These are phyloP conservation scores for Sitophilus oryzae DNA, from an alignment of 1,140 invertebrate species.

Conservation along the genomic window DNA sequence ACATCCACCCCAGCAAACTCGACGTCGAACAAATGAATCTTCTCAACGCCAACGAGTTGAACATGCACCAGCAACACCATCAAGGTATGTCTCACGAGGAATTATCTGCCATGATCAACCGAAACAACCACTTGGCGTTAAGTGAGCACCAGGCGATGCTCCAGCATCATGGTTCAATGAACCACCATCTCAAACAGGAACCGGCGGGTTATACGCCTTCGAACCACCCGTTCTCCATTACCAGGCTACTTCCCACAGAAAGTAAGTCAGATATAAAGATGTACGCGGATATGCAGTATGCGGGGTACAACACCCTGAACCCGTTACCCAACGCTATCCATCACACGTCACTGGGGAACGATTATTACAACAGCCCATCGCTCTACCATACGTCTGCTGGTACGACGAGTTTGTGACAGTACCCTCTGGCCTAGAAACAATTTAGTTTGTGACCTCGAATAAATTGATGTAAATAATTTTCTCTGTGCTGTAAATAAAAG, in stretches of 20 bases:
- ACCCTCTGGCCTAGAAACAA: conserved; percentile 60
- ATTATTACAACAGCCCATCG: conserved; percentile 71
- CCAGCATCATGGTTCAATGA: conserved; percentile 54
- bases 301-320: conserved; percentile 55
- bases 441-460: conserved; percentile 30
- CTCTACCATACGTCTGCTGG: conserved; percentile 66
- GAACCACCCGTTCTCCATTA: conserved; percentile 90
- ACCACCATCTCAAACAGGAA: conserved; percentile 68
- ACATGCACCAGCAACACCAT: conserved; percentile 45
- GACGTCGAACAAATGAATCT: conserved; percentile 57
- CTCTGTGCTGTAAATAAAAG: conserved; percentile 1
- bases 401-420: conserved; percentile 67
- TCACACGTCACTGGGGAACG: conserved; percentile 56
- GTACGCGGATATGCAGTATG: conserved; percentile 69
- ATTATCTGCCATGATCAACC: conserved; percentile 58
- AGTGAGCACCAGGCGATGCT: conserved; percentile 55
- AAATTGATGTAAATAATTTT: conserved; percentile 11
- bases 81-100: conserved; percentile 55
- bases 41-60: conserved; percentile 47
- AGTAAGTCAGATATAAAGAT: conserved; percentile 77
- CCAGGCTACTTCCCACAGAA: conserved; percentile 78
- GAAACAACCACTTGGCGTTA: conserved; percentile 52
- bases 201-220: conserved; percentile 70
- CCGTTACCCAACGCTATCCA: conserved; percentile 57
- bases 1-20: conserved; percentile 44